Conservation (phyloP, 2,797 vertebrate genomes). For the Anolis apletophallus region DNA sequence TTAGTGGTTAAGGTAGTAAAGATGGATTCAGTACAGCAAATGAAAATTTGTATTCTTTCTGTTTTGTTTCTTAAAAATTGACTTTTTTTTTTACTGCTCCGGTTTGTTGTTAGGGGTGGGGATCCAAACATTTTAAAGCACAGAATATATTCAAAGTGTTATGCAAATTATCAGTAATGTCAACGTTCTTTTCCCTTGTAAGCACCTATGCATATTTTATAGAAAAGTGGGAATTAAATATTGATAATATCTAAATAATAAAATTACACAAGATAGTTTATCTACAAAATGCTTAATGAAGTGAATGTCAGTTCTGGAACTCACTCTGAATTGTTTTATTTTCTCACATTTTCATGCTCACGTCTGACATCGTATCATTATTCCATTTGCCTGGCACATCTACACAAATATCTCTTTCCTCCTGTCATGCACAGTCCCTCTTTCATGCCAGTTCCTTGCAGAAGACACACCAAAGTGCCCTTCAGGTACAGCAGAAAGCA, state of each 20-base stretch:
- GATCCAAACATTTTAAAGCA: not conserved
- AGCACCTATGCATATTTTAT: not conserved
- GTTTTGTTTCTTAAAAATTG: slow-evolving; percentile 1
- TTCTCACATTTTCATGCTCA: slow-evolving; percentile 79
- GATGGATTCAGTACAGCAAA: not conserved
- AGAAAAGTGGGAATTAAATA: not conserved
- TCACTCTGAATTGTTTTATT: slow-evolving; percentile 81
- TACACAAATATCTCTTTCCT: slow-evolving; percentile 77
- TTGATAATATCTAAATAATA: not conserved
- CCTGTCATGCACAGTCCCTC: slow-evolving; percentile 87
- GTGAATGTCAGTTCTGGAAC: slow-evolving; percentile 58
- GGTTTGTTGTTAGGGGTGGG: not conserved
- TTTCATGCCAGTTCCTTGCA: slow-evolving; percentile 98
- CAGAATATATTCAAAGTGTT: not conserved
- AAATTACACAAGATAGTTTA: not conserved
- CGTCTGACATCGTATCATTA: slow-evolving; percentile 74
- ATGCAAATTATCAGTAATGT: slow-evolving; percentile 1
- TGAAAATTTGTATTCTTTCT: not conserved
- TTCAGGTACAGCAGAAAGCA: slow-evolving; percentile 97
- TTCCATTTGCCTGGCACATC: slow-evolving; percentile 79
- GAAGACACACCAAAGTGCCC: slow-evolving; percentile 98
- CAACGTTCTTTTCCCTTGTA: slow-evolving; percentile 4
- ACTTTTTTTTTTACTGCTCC: not conserved
- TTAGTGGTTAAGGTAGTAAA: slow-evolving; percentile 24
- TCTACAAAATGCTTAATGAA: slow-evolving; percentile 56